Evolutionary conservation across 1,140 invertebrate species (phyloP), one percentile per base, ranked within the genome.

Genomic region (Zaprionus vittiger): DNA sequence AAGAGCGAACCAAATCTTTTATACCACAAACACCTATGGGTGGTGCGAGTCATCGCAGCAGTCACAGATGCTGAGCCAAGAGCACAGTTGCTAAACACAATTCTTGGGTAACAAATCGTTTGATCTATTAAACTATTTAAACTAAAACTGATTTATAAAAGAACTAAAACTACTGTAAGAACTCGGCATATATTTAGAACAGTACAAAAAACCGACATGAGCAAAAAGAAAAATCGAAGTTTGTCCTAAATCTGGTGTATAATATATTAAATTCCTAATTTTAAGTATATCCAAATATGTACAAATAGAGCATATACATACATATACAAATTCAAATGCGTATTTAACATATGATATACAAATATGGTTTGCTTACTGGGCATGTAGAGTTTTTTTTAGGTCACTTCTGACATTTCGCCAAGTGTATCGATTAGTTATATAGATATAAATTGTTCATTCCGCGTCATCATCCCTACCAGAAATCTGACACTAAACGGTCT

Each of bases 1-100:
- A 66, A 69, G 66, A 71, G 34, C 49, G 55, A 44, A 37, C 54
- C 20, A 61, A 65, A 80, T 67, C 83, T 87, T 85, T 85, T 85
- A 85, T 85, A 85, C 67, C 73, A 37, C 57, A 26, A 22, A 54
- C 22, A 47, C 41, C 41, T n/a, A 44, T 47, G 41, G n/a, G 6
- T 47, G 41, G n/a, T 20, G 44, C 59, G 78, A 64, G 52, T 31
- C 49, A 64, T 41, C 20, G 37, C 63, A 20, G 28, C 41, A 52
- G 47, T 52, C 24, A 28, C 63, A 24, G 41, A 24, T 26, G 28
- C 37, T 49, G 2, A 12, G 47, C 41, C 24, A 28, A 47, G 34
- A 61, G 15, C 37, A 52, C 20, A 24, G n/a, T 17, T 52, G n/a
- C 6, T 17, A 47, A 47, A 47, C 4, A 3, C 41, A 7, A 17